Conservation (phyloP, 2,888 invertebrate genomes). For the Eugnorisma glareosa region DNA sequence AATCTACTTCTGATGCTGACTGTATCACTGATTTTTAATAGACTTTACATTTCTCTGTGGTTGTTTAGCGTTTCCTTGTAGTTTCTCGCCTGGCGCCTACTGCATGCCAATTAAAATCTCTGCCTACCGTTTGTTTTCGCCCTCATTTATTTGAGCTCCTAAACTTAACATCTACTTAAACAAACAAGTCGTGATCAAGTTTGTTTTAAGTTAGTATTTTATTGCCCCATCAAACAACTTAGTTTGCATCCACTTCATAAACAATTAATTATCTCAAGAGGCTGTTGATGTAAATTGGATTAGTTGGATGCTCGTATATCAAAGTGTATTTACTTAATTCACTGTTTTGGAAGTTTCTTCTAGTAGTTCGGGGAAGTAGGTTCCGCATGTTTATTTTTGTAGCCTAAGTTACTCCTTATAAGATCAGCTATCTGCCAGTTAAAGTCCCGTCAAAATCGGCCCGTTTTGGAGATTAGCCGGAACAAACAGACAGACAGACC, state of each 20-base stretch:
- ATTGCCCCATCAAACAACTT: conserved; percentile 61
- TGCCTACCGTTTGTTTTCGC: conserved; percentile 31
- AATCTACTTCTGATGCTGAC: no score
- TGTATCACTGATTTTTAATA: background rate
- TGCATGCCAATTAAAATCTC: conserved; percentile 17
- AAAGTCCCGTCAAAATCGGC: no score
- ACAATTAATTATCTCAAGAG: conserved; percentile 64
- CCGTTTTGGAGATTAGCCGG: no score
- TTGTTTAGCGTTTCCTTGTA: background rate
- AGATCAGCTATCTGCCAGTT: no score
- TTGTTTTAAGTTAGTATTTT: conserved; percentile 63
- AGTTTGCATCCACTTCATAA: conserved; percentile 62
- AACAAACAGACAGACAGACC: no score
- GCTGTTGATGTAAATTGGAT: conserved; percentile 56
- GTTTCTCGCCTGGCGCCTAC: background rate
- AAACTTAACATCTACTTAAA: conserved; percentile 52
- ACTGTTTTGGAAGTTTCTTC: background rate
- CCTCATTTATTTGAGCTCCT: conserved; percentile 59
- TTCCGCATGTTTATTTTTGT: background rate
- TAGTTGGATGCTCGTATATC: conserved; percentile 36
- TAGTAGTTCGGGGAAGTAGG: background rate
- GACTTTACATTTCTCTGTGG: background rate
- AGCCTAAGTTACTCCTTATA: no score
- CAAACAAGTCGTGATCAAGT: conserved; percentile 58
- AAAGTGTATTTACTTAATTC: conserved; percentile 14